Evolutionary conservation across 92 coral and sea anemone genomes (phyloP), one percentile per base, ranked within the genome.

Genomic region (Umimayanthus chanpuru): DNA sequence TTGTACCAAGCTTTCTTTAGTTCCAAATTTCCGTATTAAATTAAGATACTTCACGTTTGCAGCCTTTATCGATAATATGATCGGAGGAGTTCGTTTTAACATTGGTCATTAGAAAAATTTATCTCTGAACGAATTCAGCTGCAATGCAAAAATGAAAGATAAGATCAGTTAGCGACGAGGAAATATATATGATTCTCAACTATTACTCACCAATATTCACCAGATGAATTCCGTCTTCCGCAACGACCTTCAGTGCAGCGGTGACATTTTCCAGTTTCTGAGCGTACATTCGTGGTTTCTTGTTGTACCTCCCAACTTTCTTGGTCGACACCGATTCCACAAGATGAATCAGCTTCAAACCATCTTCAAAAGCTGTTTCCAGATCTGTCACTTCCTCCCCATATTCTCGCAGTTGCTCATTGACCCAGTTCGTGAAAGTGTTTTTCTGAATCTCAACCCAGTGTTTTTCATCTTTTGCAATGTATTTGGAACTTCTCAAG

Each of bases 361-460:
- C 99, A 73, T 97, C 99, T 70, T 92, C 93, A 85, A 97, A 97
- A 28, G 99, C 96, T 14, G 93, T 91, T 15, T 91, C 88, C 30
- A 97, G 81, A 30, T 95, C 98, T 1, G 98, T 66, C 20, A 93
- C 92, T 66, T 94, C 96, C 16, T 92, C 93, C 64, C 95, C 96
- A 67, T 92, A 92, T 4, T 90, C 89, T 23, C 93, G 81, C 53
- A 97, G 76, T 36, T 95, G 96, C 47, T 91, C 98, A 77, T 93
- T 96, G n/a, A 92, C 91, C 99, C 99, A 97, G 64, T 97, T 97
- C 18, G 95, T 95, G 82, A 97, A 97, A 0, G 99, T 95, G 58
- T 87, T 92, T 91, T 91, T 95, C 77, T 97, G 99, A 44, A 93
- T 89, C 67, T 95, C 96, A 28, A 97, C 89, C 99, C 99, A 97